These are phyloP conservation scores for Cyclophora albipunctata DNA, from an alignment of 2,888 invertebrate genomes.

Conservation along the genomic window DNA sequence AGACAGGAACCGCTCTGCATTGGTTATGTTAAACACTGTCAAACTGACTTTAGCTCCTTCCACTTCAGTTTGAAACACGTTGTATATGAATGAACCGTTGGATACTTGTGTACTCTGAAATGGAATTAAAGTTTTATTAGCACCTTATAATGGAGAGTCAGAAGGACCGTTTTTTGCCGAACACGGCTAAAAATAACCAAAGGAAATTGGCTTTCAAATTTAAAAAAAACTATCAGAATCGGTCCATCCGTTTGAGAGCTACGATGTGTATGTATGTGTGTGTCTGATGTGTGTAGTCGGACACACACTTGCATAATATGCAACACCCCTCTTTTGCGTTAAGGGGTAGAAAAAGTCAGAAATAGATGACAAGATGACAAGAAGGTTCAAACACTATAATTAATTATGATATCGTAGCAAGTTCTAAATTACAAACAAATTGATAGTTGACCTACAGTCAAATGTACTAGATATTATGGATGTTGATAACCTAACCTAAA, in stretches of 20 bases:
- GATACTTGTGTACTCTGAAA: constrained; percentile 49
- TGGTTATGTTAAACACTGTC: constrained; percentile 88
- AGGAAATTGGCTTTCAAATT: not conserved
- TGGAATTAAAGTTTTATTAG: not conserved
- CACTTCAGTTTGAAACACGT: constrained; percentile 79
- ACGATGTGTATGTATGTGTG: not conserved
- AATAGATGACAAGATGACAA: too few relatives aligned
- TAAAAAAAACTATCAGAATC: not conserved
- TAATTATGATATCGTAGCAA: too few relatives aligned
- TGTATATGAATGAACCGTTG: constrained; percentile 74
- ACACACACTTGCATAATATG: not conserved
- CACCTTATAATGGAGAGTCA: not conserved
- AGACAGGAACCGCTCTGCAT: constrained; percentile 78
- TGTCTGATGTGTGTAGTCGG: not conserved
- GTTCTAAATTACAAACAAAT: too few relatives aligned
- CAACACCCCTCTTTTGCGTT: too few relatives aligned
- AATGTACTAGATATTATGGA: too few relatives aligned
- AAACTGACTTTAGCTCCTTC: constrained; percentile 79
- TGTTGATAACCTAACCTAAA: too few relatives aligned
- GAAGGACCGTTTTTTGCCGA: not conserved
- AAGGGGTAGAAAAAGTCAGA: too few relatives aligned
- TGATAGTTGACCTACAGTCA: too few relatives aligned
- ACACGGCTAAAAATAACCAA: not conserved
- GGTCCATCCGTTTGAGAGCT: too few relatives aligned
- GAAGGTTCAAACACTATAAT: too few relatives aligned